Percentiles rank a stretch among this genome's conserved stretches.
Evolutionary conservation across 2,888 invertebrate species (phyloP).

Genomic region (Megastigmus dorsalis): DNA sequence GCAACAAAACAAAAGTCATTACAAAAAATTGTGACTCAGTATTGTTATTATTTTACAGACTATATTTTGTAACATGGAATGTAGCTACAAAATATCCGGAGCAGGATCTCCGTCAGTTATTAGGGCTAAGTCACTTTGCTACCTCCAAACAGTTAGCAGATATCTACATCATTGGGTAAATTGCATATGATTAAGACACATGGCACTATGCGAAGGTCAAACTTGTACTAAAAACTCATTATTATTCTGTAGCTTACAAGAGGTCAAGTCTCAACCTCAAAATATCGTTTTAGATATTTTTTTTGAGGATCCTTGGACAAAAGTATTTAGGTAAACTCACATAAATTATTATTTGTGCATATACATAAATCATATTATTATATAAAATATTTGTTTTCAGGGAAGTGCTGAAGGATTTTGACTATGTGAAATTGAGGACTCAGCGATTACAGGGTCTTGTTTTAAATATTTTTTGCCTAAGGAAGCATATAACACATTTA

Average conservation of each 20-base stretch:
- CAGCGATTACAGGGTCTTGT: constrained; percentile 90
- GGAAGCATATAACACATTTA: constrained; percentile 87
- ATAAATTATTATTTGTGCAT: not conserved
- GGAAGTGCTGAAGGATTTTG: constrained; percentile 80
- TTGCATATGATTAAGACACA: constrained; percentile 32
- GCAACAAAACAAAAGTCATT: not conserved
- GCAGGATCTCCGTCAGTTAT: constrained; percentile 83
- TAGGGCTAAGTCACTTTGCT: constrained; percentile 80
- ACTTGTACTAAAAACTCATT: constrained; percentile 25
- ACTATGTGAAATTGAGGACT: constrained; percentile 86
- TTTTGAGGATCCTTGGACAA: constrained; percentile 91
- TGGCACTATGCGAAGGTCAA: constrained; percentile 9
- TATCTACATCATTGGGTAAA: constrained; percentile 88
- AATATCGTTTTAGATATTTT: constrained; percentile 88
- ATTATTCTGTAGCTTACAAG: constrained; percentile 83
- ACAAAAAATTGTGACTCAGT: not conserved
- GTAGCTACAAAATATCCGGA: constrained; percentile 87
- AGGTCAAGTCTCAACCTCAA: constrained; percentile 91
- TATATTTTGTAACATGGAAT: constrained; percentile 93
- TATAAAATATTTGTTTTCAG: constrained; percentile 70
- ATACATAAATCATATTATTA: not conserved
- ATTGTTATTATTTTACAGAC: constrained; percentile 75
- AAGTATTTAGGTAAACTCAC: constrained; percentile 76
- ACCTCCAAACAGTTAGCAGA: constrained; percentile 80
- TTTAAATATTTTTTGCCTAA: constrained; percentile 84